Percentiles rank a stretch among this genome's conserved stretches.
These are phyloP conservation scores for Dasyornis broadbenti DNA, from an alignment of 2,113 vertebrate species.

Conservation along the genomic window DNA sequence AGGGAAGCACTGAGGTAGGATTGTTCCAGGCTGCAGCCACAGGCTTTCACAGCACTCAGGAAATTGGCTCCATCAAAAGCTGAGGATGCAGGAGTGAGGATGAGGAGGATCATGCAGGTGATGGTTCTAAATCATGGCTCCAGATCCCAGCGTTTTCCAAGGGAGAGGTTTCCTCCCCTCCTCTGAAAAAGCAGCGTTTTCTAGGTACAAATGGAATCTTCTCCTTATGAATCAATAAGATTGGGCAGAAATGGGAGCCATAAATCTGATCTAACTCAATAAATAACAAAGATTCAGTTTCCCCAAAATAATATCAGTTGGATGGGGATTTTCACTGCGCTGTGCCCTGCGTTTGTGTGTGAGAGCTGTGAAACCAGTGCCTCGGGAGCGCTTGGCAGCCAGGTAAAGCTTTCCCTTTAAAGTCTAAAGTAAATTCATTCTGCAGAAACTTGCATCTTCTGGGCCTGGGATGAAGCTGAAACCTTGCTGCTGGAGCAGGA, in stretches of 20 bases:
- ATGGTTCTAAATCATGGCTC: constrained; percentile 63
- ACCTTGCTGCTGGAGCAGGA: neutral
- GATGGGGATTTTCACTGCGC: neutral
- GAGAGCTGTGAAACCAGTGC: neutral
- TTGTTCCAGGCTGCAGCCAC: constrained; percentile 69
- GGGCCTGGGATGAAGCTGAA: constrained; percentile 20
- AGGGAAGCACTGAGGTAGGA: constrained; percentile 69
- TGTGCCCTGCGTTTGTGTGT: neutral
- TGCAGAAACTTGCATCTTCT: constrained; percentile 26
- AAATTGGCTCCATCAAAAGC: constrained; percentile 73
- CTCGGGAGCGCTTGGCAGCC: neutral
- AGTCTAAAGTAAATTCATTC: neutral
- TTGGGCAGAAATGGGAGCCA: neutral
- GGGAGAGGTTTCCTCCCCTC: neutral
- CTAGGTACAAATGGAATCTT: neutral
- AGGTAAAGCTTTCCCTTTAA: neutral
- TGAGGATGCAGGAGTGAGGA: constrained; percentile 52
- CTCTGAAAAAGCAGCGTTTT: neutral
- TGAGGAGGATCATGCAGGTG: constrained; percentile 53
- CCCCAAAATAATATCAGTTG: neutral
- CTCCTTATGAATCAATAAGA: neutral
- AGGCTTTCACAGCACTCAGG: constrained; percentile 60
- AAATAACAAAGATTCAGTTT: neutral
- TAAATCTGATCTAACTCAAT: neutral
- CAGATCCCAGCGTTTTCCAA: neutral